These are phyloP conservation scores for Mastacembelus armatus DNA, from an alignment of 2,797 vertebrate genomes.

Conservation along the genomic window DNA sequence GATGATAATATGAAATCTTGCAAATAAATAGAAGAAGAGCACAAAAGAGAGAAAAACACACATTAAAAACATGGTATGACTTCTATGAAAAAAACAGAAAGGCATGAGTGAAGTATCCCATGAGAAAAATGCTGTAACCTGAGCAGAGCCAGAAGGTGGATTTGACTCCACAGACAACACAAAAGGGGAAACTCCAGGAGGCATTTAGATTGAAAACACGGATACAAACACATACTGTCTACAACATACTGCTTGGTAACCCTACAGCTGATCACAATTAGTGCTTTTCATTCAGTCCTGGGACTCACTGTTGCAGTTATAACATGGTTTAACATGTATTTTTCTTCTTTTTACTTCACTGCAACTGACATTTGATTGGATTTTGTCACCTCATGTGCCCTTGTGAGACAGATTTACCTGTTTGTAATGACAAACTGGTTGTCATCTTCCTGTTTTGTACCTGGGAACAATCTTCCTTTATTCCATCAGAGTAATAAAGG, in stretches of 20 bases:
- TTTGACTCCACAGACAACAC: conserved; percentile 26
- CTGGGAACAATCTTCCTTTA: background rate
- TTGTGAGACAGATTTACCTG: background rate
- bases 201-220: conserved; percentile 10
- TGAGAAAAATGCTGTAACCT: conserved; percentile 35
- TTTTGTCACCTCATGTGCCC: background rate
- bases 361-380: background rate
- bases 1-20: conserved; percentile 11
- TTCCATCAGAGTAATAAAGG: background rate
- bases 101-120: conserved; percentile 1
- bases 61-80: conserved; percentile 15
- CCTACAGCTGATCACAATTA: too few relatives aligned
- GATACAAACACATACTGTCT: background rate
- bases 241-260: background rate
- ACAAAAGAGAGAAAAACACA: background rate
- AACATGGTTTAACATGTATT: background rate
- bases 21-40: conserved; percentile 7
- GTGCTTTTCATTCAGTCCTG: too few relatives aligned
- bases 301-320: too few relatives aligned
- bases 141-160: conserved; percentile 32
- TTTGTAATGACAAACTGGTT: background rate
- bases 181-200: conserved; percentile 19
- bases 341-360: background rate
- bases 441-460: background rate
- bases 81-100: conserved; percentile 25